Conservation (phyloP, 1,140 invertebrate genomes). For the Trichonephila clavata region DNA sequence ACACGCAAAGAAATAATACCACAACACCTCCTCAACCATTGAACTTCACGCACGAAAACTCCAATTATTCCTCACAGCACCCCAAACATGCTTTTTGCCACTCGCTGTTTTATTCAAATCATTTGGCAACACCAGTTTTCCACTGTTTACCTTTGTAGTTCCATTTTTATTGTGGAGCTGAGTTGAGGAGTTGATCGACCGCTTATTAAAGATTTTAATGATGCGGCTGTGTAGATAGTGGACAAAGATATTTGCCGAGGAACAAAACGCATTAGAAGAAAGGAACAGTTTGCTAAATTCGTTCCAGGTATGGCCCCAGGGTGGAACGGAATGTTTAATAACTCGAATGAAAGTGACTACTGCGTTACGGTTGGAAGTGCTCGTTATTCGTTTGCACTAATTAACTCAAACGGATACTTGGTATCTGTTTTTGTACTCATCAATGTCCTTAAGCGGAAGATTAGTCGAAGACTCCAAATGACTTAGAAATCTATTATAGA, state of each 20-base stretch:
- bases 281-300: slow-evolving; percentile 35
- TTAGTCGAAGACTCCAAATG: neutral
- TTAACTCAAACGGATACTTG: slow-evolving; percentile 25
- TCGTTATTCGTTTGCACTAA: slow-evolving; percentile 13
- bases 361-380: slow-evolving; percentile 32
- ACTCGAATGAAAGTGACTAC: slow-evolving; percentile 26
- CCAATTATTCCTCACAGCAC: slow-evolving; percentile 32
- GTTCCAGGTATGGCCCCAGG: neutral
- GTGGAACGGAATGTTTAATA: slow-evolving; percentile 44
- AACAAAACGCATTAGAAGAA: neutral
- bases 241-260: slow-evolving; percentile 25
- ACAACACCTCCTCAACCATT: slow-evolving; percentile 5
- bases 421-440: neutral
- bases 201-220: slow-evolving; percentile 54
- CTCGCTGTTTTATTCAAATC: slow-evolving; percentile 27
- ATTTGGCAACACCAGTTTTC: slow-evolving; percentile 24
- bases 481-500: no score
- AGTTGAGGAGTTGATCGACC: slow-evolving; percentile 43
- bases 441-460: neutral
- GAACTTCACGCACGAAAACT: slow-evolving; percentile 11
- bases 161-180: slow-evolving; percentile 29
- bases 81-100: neutral
- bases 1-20: neutral
- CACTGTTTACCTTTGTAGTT: slow-evolving; percentile 36
- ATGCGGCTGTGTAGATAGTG: slow-evolving; percentile 24